phyloP scores from a whole-genome alignment of 2,113 vertebrate species.

The Pandion haliaetus region DNA sequence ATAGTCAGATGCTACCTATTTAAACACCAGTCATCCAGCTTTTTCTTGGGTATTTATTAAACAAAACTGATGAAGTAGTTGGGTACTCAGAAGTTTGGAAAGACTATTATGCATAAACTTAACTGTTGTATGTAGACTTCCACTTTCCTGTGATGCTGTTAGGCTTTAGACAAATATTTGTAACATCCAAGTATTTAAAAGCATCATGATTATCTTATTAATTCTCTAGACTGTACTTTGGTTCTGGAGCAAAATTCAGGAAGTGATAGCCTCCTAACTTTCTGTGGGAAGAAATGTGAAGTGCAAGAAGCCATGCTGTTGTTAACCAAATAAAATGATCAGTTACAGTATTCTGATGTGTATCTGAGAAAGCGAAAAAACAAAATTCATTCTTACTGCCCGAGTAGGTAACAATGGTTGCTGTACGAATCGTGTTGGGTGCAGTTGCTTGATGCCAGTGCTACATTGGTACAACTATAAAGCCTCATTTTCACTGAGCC shows the following conservation, averaged over 20 bases:
- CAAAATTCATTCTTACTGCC: not conserved
- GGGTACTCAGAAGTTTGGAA: conserved; percentile 38
- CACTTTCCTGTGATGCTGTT: conserved; percentile 23
- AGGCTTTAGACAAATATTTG: conserved; percentile 10
- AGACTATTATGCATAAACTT: conserved; percentile 23
- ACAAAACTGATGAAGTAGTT: conserved; percentile 3
- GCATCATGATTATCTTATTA: not conserved
- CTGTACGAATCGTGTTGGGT: conserved; percentile 42
- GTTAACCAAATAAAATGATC: conserved; percentile 13
- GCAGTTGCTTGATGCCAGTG: conserved; percentile 67
- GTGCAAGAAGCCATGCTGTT: conserved; percentile 46
- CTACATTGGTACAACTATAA: conserved; percentile 63
- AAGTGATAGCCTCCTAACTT: not conserved
- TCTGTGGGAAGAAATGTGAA: not conserved
- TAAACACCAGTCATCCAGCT: conserved; percentile 36
- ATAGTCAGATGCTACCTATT: conserved; percentile 57
- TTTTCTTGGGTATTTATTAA: conserved; percentile 56
- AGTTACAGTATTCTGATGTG: conserved; percentile 32
- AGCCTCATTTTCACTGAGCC: conserved; percentile 64
- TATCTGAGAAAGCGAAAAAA: not conserved
- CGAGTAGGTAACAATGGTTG: conserved; percentile 38
- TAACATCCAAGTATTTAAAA: conserved; percentile 30
- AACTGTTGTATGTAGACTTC: conserved; percentile 31
- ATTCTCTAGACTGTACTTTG: conserved; percentile 8
- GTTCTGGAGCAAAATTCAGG: conserved; percentile 4